phyloP scores from a whole-genome alignment of 2,888 invertebrate species.

The Hylaea fasciaria region DNA sequence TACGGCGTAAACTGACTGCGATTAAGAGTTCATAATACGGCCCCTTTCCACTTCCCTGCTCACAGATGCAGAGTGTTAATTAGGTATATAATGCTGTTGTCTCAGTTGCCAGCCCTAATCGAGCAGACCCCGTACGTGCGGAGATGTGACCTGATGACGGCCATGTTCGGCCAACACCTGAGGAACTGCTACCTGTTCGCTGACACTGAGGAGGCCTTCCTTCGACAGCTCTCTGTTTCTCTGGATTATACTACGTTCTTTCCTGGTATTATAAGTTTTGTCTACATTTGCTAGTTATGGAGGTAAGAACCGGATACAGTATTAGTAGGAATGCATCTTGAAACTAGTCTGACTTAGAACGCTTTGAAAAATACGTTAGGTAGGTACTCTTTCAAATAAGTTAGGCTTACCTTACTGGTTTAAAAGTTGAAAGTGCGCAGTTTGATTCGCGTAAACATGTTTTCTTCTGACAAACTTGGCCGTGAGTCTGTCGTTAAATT shows the following conservation, averaged over 20 bases:
- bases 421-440: slow-evolving; percentile 5
- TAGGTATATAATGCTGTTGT: neutral
- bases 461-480: slow-evolving; percentile 35
- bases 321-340: too few species aligned
- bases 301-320: neutral
- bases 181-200: slow-evolving; percentile 79
- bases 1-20: too few species aligned
- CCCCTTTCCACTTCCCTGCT: too few species aligned
- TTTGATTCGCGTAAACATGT: slow-evolving; percentile 30
- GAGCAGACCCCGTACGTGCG: slow-evolving; percentile 75
- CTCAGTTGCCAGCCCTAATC: slow-evolving; percentile 70
- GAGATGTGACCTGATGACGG: slow-evolving; percentile 78
- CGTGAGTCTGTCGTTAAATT: slow-evolving; percentile 11
- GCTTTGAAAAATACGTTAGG: too few species aligned
- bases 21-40: too few species aligned
- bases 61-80: too few species aligned
- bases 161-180: slow-evolving; percentile 81
- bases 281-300: neutral
- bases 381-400: neutral
- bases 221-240: slow-evolving; percentile 76
- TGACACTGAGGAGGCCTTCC: slow-evolving; percentile 77
- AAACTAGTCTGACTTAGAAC: too few species aligned
- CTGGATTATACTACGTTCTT: slow-evolving; percentile 79
- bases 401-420: slow-evolving; percentile 24
- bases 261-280: slow-evolving; percentile 58